Evolutionary conservation across 1,140 invertebrate species (phyloP), one percentile per base, ranked within the genome.

Genomic region (Lineus longissimus): DNA sequence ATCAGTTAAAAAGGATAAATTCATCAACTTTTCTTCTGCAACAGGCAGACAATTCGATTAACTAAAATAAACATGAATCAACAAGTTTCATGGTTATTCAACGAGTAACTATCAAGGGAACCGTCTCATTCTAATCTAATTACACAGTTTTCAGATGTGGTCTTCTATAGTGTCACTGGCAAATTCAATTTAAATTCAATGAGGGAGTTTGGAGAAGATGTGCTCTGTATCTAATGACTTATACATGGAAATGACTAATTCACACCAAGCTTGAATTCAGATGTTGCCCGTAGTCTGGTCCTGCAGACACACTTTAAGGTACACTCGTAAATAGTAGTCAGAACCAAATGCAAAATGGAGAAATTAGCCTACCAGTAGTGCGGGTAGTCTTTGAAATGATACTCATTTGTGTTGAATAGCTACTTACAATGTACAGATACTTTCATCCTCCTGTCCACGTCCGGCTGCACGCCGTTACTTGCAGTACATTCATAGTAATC

Each of bases 371-470:
- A n/a, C n/a, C n/a, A n/a, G n/a, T n/a, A n/a, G n/a, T n/a, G n/a
- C n/a, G n/a, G n/a, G n/a, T n/a, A n/a, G n/a, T n/a, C n/a, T 36
- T 4, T 36, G 15, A 36, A 36, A 36, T 36, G 6, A 36, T 4
- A 4, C 33, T 36, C 4, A 36, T 36, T 4, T 4, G 33, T 15
- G 6, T 7, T 7, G 33, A 36, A 7, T 36, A 47, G 19, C 17
- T 55, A 71, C 76, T 70, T 69, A 79, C 77, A 80, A 57, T 78
- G 66, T 23, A 80, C 76, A 22, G 63, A 65, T 7, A 80, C 71
- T 57, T 66, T 71, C 22, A 80, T 77, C 61, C 68, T 61, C 27
- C 73, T 68, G 61, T 62, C 73, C 36, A 74, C 73, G n/a, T 70
- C 62, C 43, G 73, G 72, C 23, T 72, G 68, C 2, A 78, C 72